A percentile compares a stretch with the other conserved stretches of the same genome.
Conservation (phyloP, 1,140 invertebrate species). For the Magallana ariakensis region DNA sequence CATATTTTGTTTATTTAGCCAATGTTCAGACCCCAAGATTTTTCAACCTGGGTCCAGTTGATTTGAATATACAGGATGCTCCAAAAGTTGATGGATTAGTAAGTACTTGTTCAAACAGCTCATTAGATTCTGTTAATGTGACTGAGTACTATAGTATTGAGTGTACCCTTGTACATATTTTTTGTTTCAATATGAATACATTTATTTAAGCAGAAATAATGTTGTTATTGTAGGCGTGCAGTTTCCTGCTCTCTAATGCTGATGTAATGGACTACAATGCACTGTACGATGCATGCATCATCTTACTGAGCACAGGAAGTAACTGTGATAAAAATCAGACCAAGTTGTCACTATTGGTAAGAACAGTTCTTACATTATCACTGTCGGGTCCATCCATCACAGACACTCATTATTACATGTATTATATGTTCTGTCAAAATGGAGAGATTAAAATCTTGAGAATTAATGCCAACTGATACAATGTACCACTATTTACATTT, state of each 20-base stretch:
- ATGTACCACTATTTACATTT: too few species aligned
- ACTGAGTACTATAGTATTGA: background rate
- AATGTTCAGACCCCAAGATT: constrained; percentile 86
- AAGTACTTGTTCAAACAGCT: constrained; percentile 63
- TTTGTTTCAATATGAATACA: background rate
- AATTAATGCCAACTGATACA: too few species aligned
- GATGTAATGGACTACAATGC: constrained; percentile 94
- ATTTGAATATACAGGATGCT: constrained; percentile 89
- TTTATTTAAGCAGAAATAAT: background rate
- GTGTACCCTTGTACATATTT: background rate
- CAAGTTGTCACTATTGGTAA: constrained; percentile 76
- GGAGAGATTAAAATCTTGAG: too few species aligned
- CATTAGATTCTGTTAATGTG: background rate
- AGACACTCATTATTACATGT: too few species aligned
- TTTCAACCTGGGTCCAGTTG: constrained; percentile 88
- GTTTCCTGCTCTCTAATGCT: constrained; percentile 93
- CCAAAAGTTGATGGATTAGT: constrained; percentile 94
- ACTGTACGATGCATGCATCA: constrained; percentile 91
- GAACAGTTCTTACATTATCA: background rate
- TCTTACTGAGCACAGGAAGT: constrained; percentile 82
- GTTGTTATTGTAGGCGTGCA: constrained; percentile 85
- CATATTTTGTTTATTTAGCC: background rate
- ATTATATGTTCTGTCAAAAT: too few species aligned
- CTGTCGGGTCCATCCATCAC: too few species aligned
- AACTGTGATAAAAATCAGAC: constrained; percentile 76